These are phyloP conservation scores for Protaetia brevitarsis DNA, from an alignment of 1,140 invertebrate species.

Conservation along the genomic window DNA sequence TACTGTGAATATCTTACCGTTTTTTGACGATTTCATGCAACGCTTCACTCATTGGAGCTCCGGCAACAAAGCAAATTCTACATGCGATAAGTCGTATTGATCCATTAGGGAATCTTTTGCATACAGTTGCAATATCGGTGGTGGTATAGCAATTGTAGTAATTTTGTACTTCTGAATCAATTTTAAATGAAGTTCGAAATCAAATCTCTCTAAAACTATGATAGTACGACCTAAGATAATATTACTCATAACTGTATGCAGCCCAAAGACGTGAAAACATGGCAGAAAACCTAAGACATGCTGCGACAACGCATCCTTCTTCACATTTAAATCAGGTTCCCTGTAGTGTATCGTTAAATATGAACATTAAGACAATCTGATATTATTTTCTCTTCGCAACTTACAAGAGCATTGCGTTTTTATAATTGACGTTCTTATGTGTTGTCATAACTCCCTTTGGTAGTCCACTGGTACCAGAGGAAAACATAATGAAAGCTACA, in stretches of 20 bases:
- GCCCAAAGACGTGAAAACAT: constrained; percentile 5
- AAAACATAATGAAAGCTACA: constrained; percentile 49
- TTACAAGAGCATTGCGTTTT: not conserved
- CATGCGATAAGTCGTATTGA: not conserved
- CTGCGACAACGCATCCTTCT: not conserved
- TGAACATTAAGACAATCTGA: no score
- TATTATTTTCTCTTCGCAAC: no score
- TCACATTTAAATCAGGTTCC: not conserved
- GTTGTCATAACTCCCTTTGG: constrained; percentile 78
- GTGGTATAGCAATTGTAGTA: not conserved
- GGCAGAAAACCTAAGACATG: not conserved
- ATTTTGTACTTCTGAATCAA: constrained; percentile 14
- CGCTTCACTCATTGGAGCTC: not conserved
- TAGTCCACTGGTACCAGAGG: constrained; percentile 68
- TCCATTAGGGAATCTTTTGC: constrained; percentile 3
- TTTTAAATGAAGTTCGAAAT: not conserved
- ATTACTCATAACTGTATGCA: not conserved
- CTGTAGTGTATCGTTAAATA: not conserved
- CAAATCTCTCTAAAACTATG: constrained; percentile 5
- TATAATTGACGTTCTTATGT: constrained; percentile 50
- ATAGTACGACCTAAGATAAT: not conserved
- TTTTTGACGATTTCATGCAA: not conserved
- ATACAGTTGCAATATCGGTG: not conserved
- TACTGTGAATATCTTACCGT: no score
- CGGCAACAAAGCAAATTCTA: not conserved